phyloP scores from a whole-genome alignment of 2,888 invertebrate genomes.

The Gnatocerus cornutus region DNA sequence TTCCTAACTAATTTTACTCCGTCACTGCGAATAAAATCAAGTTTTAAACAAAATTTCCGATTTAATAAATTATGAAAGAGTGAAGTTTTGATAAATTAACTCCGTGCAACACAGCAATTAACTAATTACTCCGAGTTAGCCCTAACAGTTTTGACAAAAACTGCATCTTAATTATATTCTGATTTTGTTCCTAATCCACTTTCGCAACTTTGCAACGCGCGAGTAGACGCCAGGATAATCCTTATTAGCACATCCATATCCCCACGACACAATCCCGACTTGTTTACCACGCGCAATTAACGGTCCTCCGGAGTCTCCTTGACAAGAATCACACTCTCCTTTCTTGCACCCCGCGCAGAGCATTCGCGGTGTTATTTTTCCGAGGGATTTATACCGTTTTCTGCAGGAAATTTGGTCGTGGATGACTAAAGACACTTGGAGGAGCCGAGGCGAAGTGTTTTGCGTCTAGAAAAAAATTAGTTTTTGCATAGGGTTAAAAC shows the following conservation, averaged over 20 bases:
- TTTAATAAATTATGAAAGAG: not conserved
- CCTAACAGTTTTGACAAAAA: not conserved
- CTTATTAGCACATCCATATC: constrained; percentile 48
- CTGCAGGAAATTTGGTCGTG: constrained; percentile 13
- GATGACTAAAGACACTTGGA: not conserved
- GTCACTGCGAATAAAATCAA: not conserved
- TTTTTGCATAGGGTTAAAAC: too few relatives aligned
- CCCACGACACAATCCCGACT: constrained; percentile 53
- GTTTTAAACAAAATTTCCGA: not conserved
- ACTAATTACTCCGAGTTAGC: too few relatives aligned
- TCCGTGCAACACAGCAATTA: too few relatives aligned
- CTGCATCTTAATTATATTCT: not conserved
- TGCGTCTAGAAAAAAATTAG: not conserved
- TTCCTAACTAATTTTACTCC: not conserved
- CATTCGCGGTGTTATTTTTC: constrained; percentile 55
- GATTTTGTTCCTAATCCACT: constrained; percentile 28
- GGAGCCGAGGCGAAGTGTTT: not conserved
- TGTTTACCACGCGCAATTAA: constrained; percentile 45
- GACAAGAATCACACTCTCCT: constrained; percentile 58
- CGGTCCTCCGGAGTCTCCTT: constrained; percentile 52
- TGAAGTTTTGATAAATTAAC: not conserved
- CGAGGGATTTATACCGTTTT: constrained; percentile 10
- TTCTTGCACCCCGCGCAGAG: constrained; percentile 57
- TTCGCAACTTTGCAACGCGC: constrained; percentile 32
- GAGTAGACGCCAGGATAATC: constrained; percentile 51